Evolutionary conservation across 2,888 invertebrate genomes (phyloP).

Genomic region (Criorhina ranunculi): DNA sequence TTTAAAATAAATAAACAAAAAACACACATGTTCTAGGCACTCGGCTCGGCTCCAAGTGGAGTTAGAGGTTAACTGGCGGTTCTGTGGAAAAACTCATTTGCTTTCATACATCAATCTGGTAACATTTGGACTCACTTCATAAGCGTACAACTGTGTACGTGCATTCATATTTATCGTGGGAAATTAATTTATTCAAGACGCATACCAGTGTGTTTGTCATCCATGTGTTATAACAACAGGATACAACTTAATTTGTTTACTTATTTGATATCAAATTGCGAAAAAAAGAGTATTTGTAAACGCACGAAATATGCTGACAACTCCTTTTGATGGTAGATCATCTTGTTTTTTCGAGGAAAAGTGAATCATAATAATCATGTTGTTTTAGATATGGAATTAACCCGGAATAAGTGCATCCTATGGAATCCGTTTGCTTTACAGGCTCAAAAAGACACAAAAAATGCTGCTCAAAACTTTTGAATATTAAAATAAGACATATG

Average conservation of each 20-base stretch:
- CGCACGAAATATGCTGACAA: no score
- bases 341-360: no score
- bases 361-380: no score
- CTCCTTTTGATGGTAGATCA: no score
- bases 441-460: no score
- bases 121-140: slow-evolving; percentile 8
- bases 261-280: no score
- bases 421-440: no score
- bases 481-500: no score
- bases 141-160: slow-evolving; percentile 2
- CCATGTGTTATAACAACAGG: not conserved
- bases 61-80: slow-evolving; percentile 36
- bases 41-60: slow-evolving; percentile 2
- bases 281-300: no score
- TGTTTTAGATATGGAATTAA: no score
- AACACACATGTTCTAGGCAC: not conserved
- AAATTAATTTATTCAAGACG: slow-evolving; percentile 5
- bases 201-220: not conserved
- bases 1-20: not conserved
- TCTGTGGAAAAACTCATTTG: slow-evolving; percentile 26
- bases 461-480: no score
- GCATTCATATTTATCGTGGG: not conserved
- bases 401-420: no score
- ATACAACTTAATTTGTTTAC: not conserved
- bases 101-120: slow-evolving; percentile 37